Evolutionary conservation across 1,140 invertebrate genomes (phyloP), one percentile per base, ranked within the genome.

Genomic region (Gryllus bimaculatus): DNA sequence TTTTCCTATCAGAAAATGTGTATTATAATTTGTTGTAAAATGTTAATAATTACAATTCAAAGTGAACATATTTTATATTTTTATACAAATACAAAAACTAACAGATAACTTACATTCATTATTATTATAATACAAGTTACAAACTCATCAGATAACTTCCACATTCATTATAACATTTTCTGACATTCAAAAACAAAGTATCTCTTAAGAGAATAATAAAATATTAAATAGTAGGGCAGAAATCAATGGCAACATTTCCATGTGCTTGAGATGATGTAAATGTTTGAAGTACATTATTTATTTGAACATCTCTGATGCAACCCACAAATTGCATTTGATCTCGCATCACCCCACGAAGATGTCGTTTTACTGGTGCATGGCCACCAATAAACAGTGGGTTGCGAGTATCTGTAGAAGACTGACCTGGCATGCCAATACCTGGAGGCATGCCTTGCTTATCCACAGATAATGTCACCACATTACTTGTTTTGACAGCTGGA

Each of bases 341-440:
- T 20, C 84, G 83, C 12, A 90, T 85, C 21, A 87, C 88, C 18
- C 86, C 84, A 78, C 82, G 47, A 3, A 79, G 49, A 8, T 39
- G 15, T 49, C 49, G 12, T 12, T 15, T n/a, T 21, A 8, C 48
- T 8, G 39, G 20, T 82, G 83, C 82, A 85, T 90, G 82, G 0
- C 96, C 96, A 54, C 97, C 97, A 82, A 99, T 88, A 85, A 93
- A 99, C 3, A 99, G 85, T 0, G 95, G 92, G 82, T 95, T 91
- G 48, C 91, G 92, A 0, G 96, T 96, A 80, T 95, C 91, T 0
- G 95, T 93, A 3, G 90, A 89, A 1, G 88, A 88, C 3, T 89
- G 88, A 75, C 89, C 90, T 75, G 88, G 88, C 54, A 85, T 84
- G 18, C 94, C 93, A n/a, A 93, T 88, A 8, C 90, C 89, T 8